Evolutionary conservation across 53 echinoderm and acorn worm species (phyloP).

Genomic region (Stichopus horrens): DNA sequence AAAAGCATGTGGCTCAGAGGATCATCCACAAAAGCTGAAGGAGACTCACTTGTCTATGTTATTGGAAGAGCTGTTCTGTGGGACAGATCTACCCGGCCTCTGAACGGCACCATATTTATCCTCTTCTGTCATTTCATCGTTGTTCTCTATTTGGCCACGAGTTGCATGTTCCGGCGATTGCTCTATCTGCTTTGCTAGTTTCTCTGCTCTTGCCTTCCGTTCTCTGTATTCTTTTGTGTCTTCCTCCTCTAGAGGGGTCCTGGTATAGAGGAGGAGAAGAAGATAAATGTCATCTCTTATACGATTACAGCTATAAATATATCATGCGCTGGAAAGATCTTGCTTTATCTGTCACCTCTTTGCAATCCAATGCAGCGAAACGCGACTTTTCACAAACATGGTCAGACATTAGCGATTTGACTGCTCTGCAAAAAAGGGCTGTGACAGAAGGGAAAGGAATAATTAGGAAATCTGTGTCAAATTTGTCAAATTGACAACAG

Average conservation of each 20-base stretch:
- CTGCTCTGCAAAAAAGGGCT: too few relatives aligned
- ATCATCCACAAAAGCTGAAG: too few relatives aligned
- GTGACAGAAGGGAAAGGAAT: too few relatives aligned
- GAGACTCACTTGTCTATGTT: slow-evolving; percentile 41
- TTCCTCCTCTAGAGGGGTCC: slow-evolving; percentile 73
- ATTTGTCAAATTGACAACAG: too few relatives aligned
- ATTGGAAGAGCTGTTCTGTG: slow-evolving; percentile 46
- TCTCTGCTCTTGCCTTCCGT: slow-evolving; percentile 66
- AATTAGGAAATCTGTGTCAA: too few relatives aligned
- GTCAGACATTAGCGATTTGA: too few relatives aligned
- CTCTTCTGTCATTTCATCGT: slow-evolving; percentile 72
- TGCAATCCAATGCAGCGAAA: too few relatives aligned
- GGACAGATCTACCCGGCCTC: slow-evolving; percentile 34
- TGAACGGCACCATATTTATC: slow-evolving; percentile 85
- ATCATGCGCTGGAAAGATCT: too few relatives aligned
- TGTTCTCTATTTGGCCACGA: slow-evolving; percentile 55
- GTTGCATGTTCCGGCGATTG: slow-evolving; percentile 53
- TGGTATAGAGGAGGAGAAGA: neutral
- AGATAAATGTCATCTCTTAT: neutral
- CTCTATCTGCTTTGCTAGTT: slow-evolving; percentile 78
- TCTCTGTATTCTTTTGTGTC: slow-evolving; percentile 76
- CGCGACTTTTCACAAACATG: too few relatives aligned
- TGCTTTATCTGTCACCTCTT: too few relatives aligned
- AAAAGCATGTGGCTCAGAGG: too few relatives aligned
- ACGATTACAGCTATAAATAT: too few relatives aligned